Percentiles rank a stretch among this genome's conserved stretches.
These are phyloP conservation scores for Meloidogyne hapla DNA, from an alignment of 1,140 invertebrate genomes.

Conservation along the genomic window DNA sequence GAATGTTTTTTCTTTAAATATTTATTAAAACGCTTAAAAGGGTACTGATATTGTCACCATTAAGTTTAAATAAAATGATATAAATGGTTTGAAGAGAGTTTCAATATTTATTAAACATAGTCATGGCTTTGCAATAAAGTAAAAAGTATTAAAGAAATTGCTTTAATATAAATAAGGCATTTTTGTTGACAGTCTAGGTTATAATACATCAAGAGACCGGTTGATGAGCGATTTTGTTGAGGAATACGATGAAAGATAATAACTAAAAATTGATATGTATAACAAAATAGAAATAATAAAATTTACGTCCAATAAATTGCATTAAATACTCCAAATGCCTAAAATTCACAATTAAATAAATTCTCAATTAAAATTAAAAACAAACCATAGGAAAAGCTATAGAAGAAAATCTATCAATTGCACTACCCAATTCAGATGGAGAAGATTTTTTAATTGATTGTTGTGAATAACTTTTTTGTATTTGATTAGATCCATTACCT, in stretches of 20 bases:
- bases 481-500: conserved; percentile 18
- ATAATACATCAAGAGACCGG: conserved; percentile 16
- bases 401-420: conserved; percentile 55
- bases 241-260: conserved; percentile 50
- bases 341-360: conserved; percentile 31
- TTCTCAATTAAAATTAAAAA: conserved; percentile 9
- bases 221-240: conserved; percentile 33
- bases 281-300: not conserved
- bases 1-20: no score
- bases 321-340: conserved; percentile 61
- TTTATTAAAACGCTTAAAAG: no score
- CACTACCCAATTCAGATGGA: conserved; percentile 51
- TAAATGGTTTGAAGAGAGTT: no score
- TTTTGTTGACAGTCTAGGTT: not conserved
- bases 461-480: conserved; percentile 28
- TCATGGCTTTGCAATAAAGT: no score
- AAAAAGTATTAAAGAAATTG: no score
- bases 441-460: conserved; percentile 26
- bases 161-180: no score
- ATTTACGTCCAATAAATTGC: conserved; percentile 52
- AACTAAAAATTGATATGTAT: conserved; percentile 19
- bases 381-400: conserved; percentile 55
- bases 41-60: no score
- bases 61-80: no score
- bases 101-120: no score